Base-by-base conservation (phyloP, 2,888 invertebrate genomes). In the Gordius sp. region DNA sequence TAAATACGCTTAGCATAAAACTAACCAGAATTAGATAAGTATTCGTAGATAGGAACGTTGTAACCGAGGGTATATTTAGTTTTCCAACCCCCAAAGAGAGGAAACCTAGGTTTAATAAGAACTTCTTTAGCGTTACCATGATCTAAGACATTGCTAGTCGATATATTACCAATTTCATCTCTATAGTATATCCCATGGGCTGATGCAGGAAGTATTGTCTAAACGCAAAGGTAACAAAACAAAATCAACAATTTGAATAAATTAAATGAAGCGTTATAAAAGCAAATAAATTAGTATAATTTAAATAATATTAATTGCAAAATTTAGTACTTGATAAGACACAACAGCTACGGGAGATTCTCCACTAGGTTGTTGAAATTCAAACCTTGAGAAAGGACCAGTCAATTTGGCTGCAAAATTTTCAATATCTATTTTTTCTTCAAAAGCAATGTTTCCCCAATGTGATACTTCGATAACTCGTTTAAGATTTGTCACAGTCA, bases 401-500 rank as follows among this genome's bases (percentile, higher is more conserved):
- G 89, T 87, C 41, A 99, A 71, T 61, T 77, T 75, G 13, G 97
- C 93, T 41, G 97, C 97, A 53, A 81, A n/a, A n/a, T n/a, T n/a
- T n/a, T n/a, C n/a, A 61, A 97, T 74, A 67, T 89, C 84, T 62
- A 93, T 77, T 2, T 80, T 78, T 68, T 99, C 97, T 68, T 93
- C 89, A 1, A 99, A 76, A 24, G 93, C 93, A 64, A 99, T 83
- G 66, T 93, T 91, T 4, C 93, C 93, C 97, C 97, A 99, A 68
- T 97, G 93, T 0, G 93, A 97, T 1, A 99, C 78, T 72, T 97
- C 93, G 64, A 99, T 81, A 0, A 78, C 72, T 56, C 97, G 76
- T 63, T 82, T 81, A 62, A 97, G 69, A 53, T 76, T 75, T 0
- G 81, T 82, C 0, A 91, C 84, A n/a, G 84, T 83, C 62, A 99